phyloP scores from a whole-genome alignment of 2,888 invertebrate genomes.

The Invenusta paracnida region DNA sequence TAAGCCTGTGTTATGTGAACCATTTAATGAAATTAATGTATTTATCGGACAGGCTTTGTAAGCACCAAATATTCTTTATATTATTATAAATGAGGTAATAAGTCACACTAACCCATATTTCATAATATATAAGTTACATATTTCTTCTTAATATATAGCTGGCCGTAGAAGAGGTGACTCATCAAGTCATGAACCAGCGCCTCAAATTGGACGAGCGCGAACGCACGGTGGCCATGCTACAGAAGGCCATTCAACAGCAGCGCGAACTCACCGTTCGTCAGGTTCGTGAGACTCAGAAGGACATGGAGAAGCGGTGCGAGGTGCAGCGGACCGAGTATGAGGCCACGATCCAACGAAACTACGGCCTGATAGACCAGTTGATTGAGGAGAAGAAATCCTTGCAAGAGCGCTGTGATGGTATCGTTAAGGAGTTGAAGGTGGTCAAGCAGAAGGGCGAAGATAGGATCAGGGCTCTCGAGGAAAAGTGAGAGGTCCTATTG shows the following conservation, averaged over 20 bases:
- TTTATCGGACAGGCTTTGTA: too few relatives aligned
- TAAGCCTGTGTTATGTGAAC: too few relatives aligned
- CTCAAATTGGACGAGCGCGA: slow-evolving; percentile 59
- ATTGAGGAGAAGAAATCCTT: slow-evolving; percentile 61
- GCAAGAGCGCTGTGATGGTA: slow-evolving; percentile 58
- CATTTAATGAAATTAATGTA: too few relatives aligned
- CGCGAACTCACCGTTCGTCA: slow-evolving; percentile 59
- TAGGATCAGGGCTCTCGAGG: slow-evolving; percentile 53
- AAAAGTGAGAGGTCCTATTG: too few relatives aligned
- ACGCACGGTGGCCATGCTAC: slow-evolving; percentile 56
- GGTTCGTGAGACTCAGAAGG: slow-evolving; percentile 59
- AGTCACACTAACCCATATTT: too few relatives aligned
- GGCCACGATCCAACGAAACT: slow-evolving; percentile 59
- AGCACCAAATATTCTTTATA: too few relatives aligned
- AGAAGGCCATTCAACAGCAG: slow-evolving; percentile 60
- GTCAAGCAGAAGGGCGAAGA: slow-evolving; percentile 59
- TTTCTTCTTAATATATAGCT: slow-evolving; percentile 4
- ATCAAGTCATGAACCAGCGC: slow-evolving; percentile 51
- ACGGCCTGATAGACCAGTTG: slow-evolving; percentile 61
- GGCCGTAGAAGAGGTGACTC: slow-evolving; percentile 34
- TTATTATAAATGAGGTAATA: too few relatives aligned
- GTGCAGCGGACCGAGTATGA: slow-evolving; percentile 60
- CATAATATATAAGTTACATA: too few relatives aligned
- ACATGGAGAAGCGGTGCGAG: slow-evolving; percentile 58
- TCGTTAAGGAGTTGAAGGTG: slow-evolving; percentile 59